Percentiles rank a stretch among this genome's conserved stretches.
These are phyloP conservation scores for Emydura subglobosa DNA, from an alignment of 2,113 vertebrate species.

Conservation along the genomic window DNA sequence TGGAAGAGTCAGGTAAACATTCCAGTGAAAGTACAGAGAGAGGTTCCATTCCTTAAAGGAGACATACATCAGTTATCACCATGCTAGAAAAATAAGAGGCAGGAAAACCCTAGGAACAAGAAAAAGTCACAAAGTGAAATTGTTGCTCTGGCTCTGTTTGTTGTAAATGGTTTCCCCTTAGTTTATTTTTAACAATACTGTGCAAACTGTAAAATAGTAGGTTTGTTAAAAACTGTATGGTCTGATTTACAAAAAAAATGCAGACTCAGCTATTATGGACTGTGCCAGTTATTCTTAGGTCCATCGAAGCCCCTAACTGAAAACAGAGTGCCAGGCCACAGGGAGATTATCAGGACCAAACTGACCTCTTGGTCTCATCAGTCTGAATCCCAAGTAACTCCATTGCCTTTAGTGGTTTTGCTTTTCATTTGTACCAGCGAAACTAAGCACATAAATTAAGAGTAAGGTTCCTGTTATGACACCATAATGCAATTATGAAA, in stretches of 20 bases:
- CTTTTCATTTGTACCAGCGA: slow-evolving; percentile 41
- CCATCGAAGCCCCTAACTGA: not conserved
- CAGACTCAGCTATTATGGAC: slow-evolving; percentile 40
- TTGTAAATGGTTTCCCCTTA: slow-evolving; percentile 7
- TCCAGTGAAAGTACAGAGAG: slow-evolving; percentile 76
- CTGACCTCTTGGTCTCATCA: not conserved
- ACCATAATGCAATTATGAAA: slow-evolving; percentile 55
- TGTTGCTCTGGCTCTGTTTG: slow-evolving; percentile 48
- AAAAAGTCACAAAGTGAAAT: slow-evolving; percentile 72
- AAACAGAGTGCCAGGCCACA: not conserved
- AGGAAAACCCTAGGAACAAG: slow-evolving; percentile 74
- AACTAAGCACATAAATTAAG: not conserved
- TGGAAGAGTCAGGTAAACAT: slow-evolving; percentile 80
- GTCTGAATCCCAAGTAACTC: not conserved
- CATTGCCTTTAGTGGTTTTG: not conserved
- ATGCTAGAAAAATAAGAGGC: slow-evolving; percentile 83
- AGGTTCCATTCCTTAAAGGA: slow-evolving; percentile 74
- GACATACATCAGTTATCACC: slow-evolving; percentile 76
- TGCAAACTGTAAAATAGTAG: slow-evolving; percentile 74
- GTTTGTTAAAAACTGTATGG: slow-evolving; percentile 73
- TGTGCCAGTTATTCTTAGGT: not conserved
- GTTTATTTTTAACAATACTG: slow-evolving; percentile 62
- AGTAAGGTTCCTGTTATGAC: slow-evolving; percentile 36
- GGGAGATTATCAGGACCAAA: not conserved
- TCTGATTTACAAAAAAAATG: slow-evolving; percentile 71